Conservation (phyloP, 2,797 vertebrate species). For the Spinus olivaceus region DNA sequence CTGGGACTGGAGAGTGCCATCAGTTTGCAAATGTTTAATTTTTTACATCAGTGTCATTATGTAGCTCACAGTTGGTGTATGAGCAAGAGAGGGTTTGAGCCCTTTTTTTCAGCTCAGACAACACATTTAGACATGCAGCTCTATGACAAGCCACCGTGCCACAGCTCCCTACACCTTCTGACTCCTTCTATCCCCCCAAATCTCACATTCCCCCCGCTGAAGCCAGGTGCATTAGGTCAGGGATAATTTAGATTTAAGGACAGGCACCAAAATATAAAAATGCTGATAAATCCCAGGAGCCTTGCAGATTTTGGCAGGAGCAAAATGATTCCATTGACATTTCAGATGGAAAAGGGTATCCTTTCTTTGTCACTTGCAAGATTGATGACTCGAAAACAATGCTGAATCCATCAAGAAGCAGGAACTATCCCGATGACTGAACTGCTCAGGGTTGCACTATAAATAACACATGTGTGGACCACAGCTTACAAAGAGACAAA, state of each 20-base stretch:
- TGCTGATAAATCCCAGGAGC: neutral
- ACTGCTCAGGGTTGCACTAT: neutral
- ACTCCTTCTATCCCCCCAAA: neutral
- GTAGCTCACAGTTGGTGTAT: accelerated
- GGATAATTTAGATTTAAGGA: neutral
- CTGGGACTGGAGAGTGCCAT: neutral
- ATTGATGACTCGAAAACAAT: neutral
- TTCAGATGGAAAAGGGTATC: neutral
- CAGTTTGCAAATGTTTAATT: neutral
- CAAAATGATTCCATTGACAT: neutral
- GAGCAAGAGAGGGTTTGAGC: neutral
- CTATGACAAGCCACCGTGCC: accelerated
- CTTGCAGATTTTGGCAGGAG: neutral
- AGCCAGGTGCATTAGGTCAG: neutral
- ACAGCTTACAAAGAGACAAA: neutral
- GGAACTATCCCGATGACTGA: neutral
- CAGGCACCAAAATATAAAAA: neutral
- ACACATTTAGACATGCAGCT: neutral
- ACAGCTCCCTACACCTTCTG: neutral
- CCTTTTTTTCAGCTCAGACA: neutral
- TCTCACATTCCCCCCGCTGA: neutral
- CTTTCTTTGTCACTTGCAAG: neutral
- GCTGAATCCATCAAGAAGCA: neutral
- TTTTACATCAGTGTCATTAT: neutral
- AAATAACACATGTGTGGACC: slow-evolving; percentile 14